Evolutionary conservation across 2,888 invertebrate species (phyloP), one percentile per base, ranked within the genome.

Genomic region (Spodoptera exigua): DNA sequence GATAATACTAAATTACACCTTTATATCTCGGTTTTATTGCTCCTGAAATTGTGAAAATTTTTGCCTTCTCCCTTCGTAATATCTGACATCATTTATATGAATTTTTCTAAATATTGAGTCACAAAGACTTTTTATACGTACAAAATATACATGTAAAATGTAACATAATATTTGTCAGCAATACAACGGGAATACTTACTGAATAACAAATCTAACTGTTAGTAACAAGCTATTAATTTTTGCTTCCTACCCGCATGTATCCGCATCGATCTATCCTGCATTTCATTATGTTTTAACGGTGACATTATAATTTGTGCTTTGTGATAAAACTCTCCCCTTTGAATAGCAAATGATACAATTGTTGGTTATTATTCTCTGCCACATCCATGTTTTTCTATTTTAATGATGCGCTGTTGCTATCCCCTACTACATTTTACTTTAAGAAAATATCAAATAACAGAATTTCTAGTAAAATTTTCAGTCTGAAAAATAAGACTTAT

Each of bases 241-340:
- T 61, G 77, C 74, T 77, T 64, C 45, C 47, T 61, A 76, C 91
- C 90, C 91, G 90, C 90, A 91, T 90, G 72, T 48, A 55, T 68
- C 59, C 68, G 64, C 82, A 89, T 90, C 88, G 89, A 89, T 86
- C 87, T 79, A 47, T 84, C 87, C 85, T 83, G 83, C 85, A 83
- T 84, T 68, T 67, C 72, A 81, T 83, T 83, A 79, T 74, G 74
- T 82, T 83, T 81, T 82, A 86, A 85, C 82, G 71, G 80, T 80
- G 81, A 81, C 73, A 75, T 78, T 80, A 67, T 64, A 51, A 49
- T 59, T 60, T 48, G 40, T 45, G 57, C 69, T 62, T 76, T 76
- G 74, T 70, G 62, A 72, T 63, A 73, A 69, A 70, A 68, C 67
- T 77, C 69, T 74, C 74, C 69, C 74, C 67, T 74, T 72, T 64